A percentile compares a stretch with the other conserved stretches of the same genome.
phyloP scores from a whole-genome alignment of 1,140 invertebrate genomes.

The Drosophila pallidifrons region DNA sequence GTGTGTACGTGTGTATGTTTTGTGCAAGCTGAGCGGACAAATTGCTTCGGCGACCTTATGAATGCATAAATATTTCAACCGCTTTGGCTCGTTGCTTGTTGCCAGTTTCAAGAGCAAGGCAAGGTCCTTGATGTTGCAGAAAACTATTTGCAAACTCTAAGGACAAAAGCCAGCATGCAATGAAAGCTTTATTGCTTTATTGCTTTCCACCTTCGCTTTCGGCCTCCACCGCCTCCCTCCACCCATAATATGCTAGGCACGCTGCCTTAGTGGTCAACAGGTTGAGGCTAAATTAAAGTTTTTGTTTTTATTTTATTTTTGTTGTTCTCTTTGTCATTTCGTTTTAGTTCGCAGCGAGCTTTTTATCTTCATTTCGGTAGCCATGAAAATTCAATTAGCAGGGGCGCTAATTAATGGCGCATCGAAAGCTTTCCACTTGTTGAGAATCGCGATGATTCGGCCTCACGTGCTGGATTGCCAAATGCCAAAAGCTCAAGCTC shows the following conservation, averaged over 20 bases:
- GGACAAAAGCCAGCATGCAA: conserved; percentile 61
- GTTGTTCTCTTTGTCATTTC: background rate
- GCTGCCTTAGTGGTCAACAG: conserved; percentile 60
- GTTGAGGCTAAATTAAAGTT: conserved; percentile 50
- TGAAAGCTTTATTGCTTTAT: conserved; percentile 41
- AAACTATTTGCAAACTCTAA: conserved; percentile 62
- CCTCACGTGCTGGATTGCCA: conserved; percentile 20
- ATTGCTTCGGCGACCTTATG: conserved; percentile 76
- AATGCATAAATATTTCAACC: conserved; percentile 77
- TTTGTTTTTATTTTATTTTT: conserved; percentile 1
- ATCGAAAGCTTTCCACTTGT: conserved; percentile 76
- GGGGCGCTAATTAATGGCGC: conserved; percentile 68
- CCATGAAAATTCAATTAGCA: conserved; percentile 79
- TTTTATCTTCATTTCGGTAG: conserved; percentile 37
- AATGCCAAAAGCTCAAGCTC: conserved; percentile 60
- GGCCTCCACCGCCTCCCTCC: too few relatives aligned
- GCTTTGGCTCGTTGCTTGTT: conserved; percentile 61
- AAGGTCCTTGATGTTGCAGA: conserved; percentile 64
- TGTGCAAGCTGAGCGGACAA: conserved; percentile 73
- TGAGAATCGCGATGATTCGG: conserved; percentile 50
- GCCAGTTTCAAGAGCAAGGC: conserved; percentile 78
- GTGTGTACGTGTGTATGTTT: conserved; percentile 61
- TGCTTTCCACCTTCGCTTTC: background rate
- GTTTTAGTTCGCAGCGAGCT: conserved; percentile 26
- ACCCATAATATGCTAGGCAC: background rate